phyloP scores from a whole-genome alignment of 2,888 invertebrate genomes.

The Conus canariensis region DNA sequence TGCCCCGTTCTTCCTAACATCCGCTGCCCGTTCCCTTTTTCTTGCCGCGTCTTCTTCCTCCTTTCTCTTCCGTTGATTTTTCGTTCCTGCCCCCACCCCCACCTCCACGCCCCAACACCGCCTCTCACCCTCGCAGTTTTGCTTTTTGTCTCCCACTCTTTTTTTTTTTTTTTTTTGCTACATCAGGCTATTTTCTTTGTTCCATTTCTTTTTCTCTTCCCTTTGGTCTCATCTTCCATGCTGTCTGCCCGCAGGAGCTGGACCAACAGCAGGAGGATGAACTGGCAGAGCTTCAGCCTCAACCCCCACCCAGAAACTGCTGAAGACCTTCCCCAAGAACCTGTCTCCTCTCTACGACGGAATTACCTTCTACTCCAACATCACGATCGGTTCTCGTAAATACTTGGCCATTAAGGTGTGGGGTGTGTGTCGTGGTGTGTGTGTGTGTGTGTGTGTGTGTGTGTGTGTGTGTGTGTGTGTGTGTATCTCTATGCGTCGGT shows the following conservation, averaged over 20 bases:
- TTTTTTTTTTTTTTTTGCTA: no score
- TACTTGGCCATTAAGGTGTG: constrained; percentile 11
- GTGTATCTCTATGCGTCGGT: neutral
- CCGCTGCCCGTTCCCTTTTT: no score
- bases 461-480: neutral
- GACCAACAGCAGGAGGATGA: neutral
- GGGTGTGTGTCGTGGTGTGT: neutral
- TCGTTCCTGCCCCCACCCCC: no score
- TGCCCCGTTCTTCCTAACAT: no score
- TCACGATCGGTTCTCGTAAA: neutral
- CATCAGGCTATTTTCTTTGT: neutral
- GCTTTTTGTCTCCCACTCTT: no score
- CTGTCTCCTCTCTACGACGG: neutral
- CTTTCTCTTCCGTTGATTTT: no score
- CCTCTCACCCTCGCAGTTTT: no score
- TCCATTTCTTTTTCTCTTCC: neutral
- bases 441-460: neutral
- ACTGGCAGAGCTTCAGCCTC: neutral
- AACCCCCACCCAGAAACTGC: neutral
- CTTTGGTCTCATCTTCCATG: neutral
- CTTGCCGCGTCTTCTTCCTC: no score
- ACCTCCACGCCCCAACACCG: no score
- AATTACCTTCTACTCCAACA: constrained; percentile 7
- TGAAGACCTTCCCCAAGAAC: neutral
- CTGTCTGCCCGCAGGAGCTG: no score